Conservation (phyloP, 2,888 invertebrate genomes). For the Nezara viridula region DNA sequence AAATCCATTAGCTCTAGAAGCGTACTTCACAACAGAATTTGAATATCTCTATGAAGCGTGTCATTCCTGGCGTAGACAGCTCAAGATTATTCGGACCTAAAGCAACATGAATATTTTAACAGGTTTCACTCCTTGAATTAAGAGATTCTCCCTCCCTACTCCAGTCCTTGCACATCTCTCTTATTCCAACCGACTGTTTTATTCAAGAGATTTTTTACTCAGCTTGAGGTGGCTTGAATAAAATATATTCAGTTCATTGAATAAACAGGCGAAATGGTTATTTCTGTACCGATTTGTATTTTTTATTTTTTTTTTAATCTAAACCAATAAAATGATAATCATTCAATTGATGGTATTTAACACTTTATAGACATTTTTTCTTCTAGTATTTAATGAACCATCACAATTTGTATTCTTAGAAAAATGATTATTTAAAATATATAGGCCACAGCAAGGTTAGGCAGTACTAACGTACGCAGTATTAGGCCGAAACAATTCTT, state of each 20-base stretch:
- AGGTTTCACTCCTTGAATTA: conserved; percentile 49
- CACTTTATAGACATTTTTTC: too few species aligned
- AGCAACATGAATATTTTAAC: conserved; percentile 34
- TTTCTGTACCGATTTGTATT: background rate
- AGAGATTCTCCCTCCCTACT: background rate
- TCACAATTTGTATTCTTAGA: too few species aligned
- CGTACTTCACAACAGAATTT: background rate
- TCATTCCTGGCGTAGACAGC: background rate
- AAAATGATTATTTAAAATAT: too few species aligned
- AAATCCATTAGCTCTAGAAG: background rate
- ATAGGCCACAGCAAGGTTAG: too few species aligned
- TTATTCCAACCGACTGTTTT: conserved; percentile 8
- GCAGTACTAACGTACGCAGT: too few species aligned
- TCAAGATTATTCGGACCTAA: conserved; percentile 4
- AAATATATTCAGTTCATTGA: background rate
- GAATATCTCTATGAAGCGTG: background rate
- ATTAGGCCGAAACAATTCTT: too few species aligned
- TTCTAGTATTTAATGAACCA: too few species aligned
- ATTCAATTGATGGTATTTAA: too few species aligned
- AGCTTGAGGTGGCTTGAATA: background rate
- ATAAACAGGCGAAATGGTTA: background rate
- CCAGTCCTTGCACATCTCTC: background rate
- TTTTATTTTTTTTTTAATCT: too few species aligned
- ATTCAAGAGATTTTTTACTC: conserved; percentile 29
- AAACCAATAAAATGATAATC: too few species aligned